A percentile compares a stretch with the other conserved stretches of the same genome.
phyloP scores from a whole-genome alignment of 2,113 vertebrate species.

The Eulemur rufifrons region DNA sequence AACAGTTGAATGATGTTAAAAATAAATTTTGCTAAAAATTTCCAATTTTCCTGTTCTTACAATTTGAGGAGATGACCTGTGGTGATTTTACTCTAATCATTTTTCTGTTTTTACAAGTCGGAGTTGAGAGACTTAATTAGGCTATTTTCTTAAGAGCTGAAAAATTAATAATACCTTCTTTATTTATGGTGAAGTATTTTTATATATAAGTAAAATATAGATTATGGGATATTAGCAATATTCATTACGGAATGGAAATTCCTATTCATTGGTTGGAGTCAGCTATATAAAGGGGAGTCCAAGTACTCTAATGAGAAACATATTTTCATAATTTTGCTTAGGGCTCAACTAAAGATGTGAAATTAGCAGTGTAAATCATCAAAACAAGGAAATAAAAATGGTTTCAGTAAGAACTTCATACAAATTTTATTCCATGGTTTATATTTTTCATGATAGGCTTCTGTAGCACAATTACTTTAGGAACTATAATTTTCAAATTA shows the following conservation, averaged over 20 bases:
- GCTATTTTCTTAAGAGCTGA: conserved; percentile 29
- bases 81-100: not conserved
- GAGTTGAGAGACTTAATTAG: not conserved
- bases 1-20: conserved; percentile 1
- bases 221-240: not conserved
- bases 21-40: conserved; percentile 20
- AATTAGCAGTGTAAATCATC: conserved; percentile 20
- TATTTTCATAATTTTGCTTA: conserved; percentile 44
- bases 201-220: conserved; percentile 12
- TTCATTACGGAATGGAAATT: conserved; percentile 45
- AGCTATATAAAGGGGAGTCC: not conserved
- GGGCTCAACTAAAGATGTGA: conserved; percentile 34
- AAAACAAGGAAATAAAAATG: conserved; percentile 15
- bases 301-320: conserved; percentile 28
- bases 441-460: conserved; percentile 32
- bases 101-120: conserved; percentile 28
- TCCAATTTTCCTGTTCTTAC: not conserved
- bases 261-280: not conserved
- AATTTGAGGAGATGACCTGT: conserved; percentile 12
- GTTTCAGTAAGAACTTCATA: conserved; percentile 26
- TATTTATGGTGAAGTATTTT: not conserved
- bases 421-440: conserved; percentile 47
- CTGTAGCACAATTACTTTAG: conserved; percentile 17
- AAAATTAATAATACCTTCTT: conserved; percentile 5
- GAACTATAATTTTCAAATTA: conserved; percentile 23